Conservation (phyloP, 1,140 invertebrate species). For the Oryctes rhinoceros region DNA sequence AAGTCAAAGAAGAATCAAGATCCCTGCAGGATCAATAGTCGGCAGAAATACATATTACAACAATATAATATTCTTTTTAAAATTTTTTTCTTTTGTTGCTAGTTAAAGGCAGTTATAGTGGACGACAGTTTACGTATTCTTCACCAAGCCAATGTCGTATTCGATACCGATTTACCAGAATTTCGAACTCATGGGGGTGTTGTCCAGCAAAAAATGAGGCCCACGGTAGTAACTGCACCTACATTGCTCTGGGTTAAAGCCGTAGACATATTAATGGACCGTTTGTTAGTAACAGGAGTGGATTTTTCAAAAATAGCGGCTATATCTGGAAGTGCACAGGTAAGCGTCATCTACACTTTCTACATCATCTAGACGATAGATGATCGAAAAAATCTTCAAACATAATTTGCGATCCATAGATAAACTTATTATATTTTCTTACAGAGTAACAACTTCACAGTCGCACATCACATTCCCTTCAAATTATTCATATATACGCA, state of each 20-base stretch:
- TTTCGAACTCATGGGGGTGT: constrained; percentile 89
- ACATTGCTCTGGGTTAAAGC: constrained; percentile 96
- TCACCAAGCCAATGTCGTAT: constrained; percentile 83
- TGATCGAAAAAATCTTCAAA: too few species aligned
- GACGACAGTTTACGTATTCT: constrained; percentile 77
- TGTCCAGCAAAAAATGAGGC: constrained; percentile 67
- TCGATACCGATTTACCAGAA: constrained; percentile 90
- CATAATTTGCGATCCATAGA: too few species aligned
- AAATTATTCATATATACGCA: too few species aligned
- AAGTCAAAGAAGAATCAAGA: too few species aligned
- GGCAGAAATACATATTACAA: too few species aligned
- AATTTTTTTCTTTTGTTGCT: constrained; percentile 59
- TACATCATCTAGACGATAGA: too few species aligned
- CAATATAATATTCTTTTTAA: too few species aligned
- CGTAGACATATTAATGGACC: constrained; percentile 89
- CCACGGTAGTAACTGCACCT: constrained; percentile 77
- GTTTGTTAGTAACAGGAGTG: constrained; percentile 79
- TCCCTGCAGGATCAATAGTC: too few species aligned
- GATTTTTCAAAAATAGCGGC: constrained; percentile 84
- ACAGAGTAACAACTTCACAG: too few species aligned
- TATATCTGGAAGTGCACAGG: constrained; percentile 91
- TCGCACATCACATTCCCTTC: too few species aligned
- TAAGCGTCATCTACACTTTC: too few species aligned
- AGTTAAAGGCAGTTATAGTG: constrained; percentile 92
- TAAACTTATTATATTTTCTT: too few species aligned